Base-by-base conservation (phyloP, 2,888 invertebrate species). In the Acleris holmiana region DNA sequence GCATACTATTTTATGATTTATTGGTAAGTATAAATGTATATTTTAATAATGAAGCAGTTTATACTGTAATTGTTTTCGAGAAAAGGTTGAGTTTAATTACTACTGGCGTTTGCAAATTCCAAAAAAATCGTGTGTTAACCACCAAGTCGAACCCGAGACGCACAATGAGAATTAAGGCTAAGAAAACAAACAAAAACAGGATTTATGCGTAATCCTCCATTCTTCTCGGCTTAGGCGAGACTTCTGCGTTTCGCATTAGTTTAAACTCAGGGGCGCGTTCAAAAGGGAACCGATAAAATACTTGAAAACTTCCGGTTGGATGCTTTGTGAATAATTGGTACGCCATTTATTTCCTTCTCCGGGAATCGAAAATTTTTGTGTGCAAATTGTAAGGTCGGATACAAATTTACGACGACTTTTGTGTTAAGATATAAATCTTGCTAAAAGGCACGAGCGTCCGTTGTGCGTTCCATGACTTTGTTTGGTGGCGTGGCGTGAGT, bases 121-220 rank as follows among this genome's bases (percentile, higher is more conserved):
- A 4, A 47, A 40, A 29, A 21, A 40, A 58, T 77, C 75, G 74
- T 77, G 76, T 70, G 68, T 61, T 66, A 73, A 70, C 71, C 67
- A 69, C 71, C 67, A 71, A 72, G 68, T 70, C 70, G 66, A 73
- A 69, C 69, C 69, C 72, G 66, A 61, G 49, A 63, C 35, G 49
- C 13, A 88, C 85, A 89, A 89, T 84, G n/a, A 82, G 88, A 82
- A 83, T 88, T 84, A 87, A 71, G 68, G 72, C 70, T 86, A 91
- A 91, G 90, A 88, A 91, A 90, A 91, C 88, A 92, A 91, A 91
- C 91, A 92, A 91, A 89, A 90, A 91, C 90, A 89, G 86, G 88
- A 86, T 92, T 91, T 88, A 85, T 79, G 69, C 83, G 86, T 91
- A 91, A 91, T 90, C 88, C 85, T 79, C 84, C 71, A 84, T 89